Conservation (phyloP, 2,797 vertebrate genomes). For the Philypnodon macrostomus region DNA sequence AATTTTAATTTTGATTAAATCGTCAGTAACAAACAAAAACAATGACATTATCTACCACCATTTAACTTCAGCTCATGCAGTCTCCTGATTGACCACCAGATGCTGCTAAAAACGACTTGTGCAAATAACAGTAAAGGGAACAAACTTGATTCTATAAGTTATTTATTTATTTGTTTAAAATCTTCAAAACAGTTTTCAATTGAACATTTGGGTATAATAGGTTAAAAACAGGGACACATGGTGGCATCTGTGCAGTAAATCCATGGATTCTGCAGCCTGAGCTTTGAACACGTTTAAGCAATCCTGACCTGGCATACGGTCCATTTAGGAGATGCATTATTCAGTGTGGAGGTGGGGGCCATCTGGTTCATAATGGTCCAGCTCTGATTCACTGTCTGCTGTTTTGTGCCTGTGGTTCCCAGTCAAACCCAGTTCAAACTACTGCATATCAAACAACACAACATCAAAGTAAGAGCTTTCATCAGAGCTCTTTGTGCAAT, state of each 20-base stretch:
- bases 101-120: too few relatives aligned
- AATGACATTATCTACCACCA: too few relatives aligned
- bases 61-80: too few relatives aligned
- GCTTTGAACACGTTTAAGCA: slow-evolving; percentile 60
- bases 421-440: slow-evolving; percentile 30
- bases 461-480: slow-evolving; percentile 9
- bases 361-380: slow-evolving; percentile 45
- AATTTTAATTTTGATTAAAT: too few relatives aligned
- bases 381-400: slow-evolving; percentile 25
- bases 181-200: slow-evolving; percentile 9
- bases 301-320: slow-evolving; percentile 70
- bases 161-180: too few relatives aligned
- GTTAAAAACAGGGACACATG: slow-evolving; percentile 39
- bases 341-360: slow-evolving; percentile 53
- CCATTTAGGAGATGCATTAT: slow-evolving; percentile 68
- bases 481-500: slow-evolving; percentile 2
- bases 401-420: too few relatives aligned
- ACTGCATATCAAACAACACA: slow-evolving; percentile 24
- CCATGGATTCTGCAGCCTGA: slow-evolving; percentile 45
- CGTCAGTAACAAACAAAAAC: too few relatives aligned
- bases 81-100: too few relatives aligned
- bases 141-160: too few relatives aligned
- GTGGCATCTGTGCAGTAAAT: slow-evolving; percentile 7
- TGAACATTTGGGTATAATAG: slow-evolving; percentile 17
- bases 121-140: too few relatives aligned